Conservation (phyloP, 2,113 vertebrate genomes). For the Coptodon rendalli region DNA sequence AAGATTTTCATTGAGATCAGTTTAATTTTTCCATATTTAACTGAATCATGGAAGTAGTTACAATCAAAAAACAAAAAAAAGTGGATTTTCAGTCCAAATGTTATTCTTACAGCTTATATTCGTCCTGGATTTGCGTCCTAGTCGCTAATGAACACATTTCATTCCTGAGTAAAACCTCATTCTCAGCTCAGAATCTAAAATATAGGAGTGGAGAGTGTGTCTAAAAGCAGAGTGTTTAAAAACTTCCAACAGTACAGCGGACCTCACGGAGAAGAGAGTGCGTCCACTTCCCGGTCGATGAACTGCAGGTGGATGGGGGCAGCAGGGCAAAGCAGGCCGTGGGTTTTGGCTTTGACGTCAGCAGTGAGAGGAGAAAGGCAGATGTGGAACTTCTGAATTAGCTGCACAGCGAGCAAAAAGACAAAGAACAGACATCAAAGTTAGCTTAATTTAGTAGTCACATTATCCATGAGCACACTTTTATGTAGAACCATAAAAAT, state of each 20-base stretch:
- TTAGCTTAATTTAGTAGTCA: background rate
- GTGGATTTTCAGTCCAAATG: background rate
- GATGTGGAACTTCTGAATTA: constrained; percentile 85
- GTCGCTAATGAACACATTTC: background rate
- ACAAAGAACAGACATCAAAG: background rate
- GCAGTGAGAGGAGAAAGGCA: constrained; percentile 69
- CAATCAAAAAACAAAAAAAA: background rate
- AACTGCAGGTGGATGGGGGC: constrained; percentile 79
- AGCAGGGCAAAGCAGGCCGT: constrained; percentile 80
- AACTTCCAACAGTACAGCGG: background rate
- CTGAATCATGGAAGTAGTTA: background rate
- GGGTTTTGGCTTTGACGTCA: constrained; percentile 80
- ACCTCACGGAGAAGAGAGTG: background rate
- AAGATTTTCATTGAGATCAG: background rate
- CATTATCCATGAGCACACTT: background rate
- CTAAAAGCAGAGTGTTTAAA: constrained; percentile 5
- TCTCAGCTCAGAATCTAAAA: background rate
- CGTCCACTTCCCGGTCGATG: constrained; percentile 59
- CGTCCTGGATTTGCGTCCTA: background rate
- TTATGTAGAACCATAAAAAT: background rate
- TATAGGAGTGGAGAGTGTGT: background rate
- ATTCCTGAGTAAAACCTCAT: constrained; percentile 41
- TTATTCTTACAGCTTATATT: background rate
- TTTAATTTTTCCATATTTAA: background rate
- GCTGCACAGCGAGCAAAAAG: constrained; percentile 56